Conservation (phyloP, 2,797 vertebrate genomes). For the Xiphorhynchus erythropygius region DNA sequence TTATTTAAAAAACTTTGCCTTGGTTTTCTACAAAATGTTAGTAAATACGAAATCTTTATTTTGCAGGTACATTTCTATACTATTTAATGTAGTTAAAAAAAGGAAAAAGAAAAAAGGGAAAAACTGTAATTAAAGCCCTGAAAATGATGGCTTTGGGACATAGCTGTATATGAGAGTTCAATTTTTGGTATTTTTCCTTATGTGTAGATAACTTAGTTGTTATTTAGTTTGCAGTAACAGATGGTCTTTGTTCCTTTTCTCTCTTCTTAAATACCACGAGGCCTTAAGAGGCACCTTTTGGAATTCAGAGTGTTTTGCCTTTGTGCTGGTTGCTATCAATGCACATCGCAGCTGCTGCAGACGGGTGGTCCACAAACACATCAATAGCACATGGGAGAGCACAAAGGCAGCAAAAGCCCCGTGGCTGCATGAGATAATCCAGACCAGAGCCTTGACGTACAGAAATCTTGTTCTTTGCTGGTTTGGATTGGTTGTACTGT, state of each 20-base stretch:
- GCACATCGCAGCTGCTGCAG: background rate
- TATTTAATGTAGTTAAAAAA: background rate
- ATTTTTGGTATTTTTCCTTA: background rate
- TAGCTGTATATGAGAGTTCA: background rate
- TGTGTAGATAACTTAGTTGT: background rate
- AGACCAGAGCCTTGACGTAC: background rate
- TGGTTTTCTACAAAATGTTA: background rate
- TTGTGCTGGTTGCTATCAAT: background rate
- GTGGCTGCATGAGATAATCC: background rate
- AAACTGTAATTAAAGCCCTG: background rate
- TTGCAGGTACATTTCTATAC: background rate
- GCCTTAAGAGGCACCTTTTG: background rate
- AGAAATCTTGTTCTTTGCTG: background rate
- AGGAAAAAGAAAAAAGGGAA: background rate
- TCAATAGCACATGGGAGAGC: background rate
- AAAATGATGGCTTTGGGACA: background rate
- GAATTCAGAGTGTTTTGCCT: background rate
- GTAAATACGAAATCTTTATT: background rate
- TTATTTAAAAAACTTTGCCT: background rate
- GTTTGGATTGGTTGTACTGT: background rate
- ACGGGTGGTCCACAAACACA: background rate
- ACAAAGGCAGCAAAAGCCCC: background rate
- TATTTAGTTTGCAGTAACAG: background rate
- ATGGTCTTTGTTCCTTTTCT: conserved; percentile 13
- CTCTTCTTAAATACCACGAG: background rate